These are phyloP conservation scores for Heliconius erato DNA, from an alignment of 2,888 invertebrate species.

Conservation along the genomic window DNA sequence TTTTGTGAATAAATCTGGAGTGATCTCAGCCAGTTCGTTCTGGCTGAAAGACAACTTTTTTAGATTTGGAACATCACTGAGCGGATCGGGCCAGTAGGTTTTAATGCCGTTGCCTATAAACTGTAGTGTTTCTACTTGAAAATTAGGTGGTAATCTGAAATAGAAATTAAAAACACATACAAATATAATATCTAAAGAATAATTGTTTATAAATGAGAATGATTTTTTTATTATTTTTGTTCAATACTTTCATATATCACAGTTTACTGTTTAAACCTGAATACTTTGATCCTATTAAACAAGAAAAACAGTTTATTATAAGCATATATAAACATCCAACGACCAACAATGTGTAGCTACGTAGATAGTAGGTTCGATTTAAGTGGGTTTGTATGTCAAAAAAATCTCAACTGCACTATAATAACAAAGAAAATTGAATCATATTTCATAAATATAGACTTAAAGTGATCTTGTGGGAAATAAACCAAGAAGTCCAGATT, in stretches of 20 bases:
- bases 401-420: neutral
- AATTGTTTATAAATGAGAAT: too few relatives aligned
- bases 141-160: constrained; percentile 79
- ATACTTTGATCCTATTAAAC: too few relatives aligned
- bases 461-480: neutral
- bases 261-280: too few relatives aligned
- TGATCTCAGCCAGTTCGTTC: constrained; percentile 78
- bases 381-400: too few relatives aligned
- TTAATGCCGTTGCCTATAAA: constrained; percentile 79
- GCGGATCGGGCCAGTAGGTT: constrained; percentile 80
- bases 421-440: neutral
- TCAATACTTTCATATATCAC: too few relatives aligned
- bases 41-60: constrained; percentile 80
- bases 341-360: too few relatives aligned
- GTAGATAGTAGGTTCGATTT: too few relatives aligned
- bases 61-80: constrained; percentile 72
- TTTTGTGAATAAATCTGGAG: constrained; percentile 79
- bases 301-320: too few relatives aligned
- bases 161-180: constrained; percentile 19
- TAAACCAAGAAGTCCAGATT: constrained; percentile 32
- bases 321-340: too few relatives aligned
- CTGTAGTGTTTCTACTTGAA: constrained; percentile 72
- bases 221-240: neutral
- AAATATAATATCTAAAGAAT: neutral
- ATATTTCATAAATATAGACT: neutral